Evolutionary conservation across 2,113 vertebrate species (phyloP), one percentile per base, ranked within the genome.

Genomic region (Leptobrachium leishanense): DNA sequence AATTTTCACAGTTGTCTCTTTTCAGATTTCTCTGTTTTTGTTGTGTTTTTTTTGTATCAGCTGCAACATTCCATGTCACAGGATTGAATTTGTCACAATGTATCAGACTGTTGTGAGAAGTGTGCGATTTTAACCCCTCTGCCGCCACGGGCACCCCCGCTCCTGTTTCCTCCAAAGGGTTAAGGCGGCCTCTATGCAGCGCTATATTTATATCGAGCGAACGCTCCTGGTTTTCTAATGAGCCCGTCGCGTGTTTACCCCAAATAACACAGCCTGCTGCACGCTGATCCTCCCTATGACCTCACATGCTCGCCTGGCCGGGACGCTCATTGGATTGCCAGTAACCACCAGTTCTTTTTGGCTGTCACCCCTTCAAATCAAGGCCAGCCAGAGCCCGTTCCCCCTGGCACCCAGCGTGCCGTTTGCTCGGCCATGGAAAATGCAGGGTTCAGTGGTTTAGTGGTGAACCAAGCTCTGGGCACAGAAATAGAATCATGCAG

Each of bases 261-360:
- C 62, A 79, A 79, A 74, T 79, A 79, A 67, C 41, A 63, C 63
- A 73, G 77, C 15, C 63, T 79, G 77, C 54, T 79, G 77, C 54
- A 67, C 68, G 77, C 77, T 73, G 77, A 79, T 79, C 77, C 63
- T 41, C 74, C 70, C 67, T 10, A 55, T 67, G 74, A 79, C 70
- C 77, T 79, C 70, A 57, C 77, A 72, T 69, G 55, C 77, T 72
- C 63, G 70, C 40, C 43, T 64, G 43, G 20, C 68, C 59, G 62
- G 69, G 40, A 15, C 66, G 72, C 77, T 67, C 64, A 81, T 81
- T 81, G 78, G 78, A 74, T 59, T 71, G 59, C 2, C 6, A 62
- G 65, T 72, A 74, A 81, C 64, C 78, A 81, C 78, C 78, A 81
- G 78, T 81, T 81, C 71, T 81, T 81, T 74, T 81, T 81, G 77